A percentile compares a stretch with the other conserved stretches of the same genome.
Conservation (phyloP, 2,888 invertebrate genomes). For the Hyposoter didymator region DNA sequence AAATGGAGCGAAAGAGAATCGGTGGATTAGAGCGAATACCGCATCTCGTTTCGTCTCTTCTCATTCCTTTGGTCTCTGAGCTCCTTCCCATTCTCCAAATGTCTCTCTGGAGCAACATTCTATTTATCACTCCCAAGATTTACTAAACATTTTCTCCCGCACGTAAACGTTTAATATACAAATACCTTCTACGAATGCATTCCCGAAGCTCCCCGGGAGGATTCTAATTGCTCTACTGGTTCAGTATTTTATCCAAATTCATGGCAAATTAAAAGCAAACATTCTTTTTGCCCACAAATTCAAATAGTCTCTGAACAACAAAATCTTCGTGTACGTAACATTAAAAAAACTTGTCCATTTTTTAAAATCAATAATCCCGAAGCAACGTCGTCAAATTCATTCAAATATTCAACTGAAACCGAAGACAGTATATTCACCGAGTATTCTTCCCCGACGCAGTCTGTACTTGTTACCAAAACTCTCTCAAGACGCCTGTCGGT, state of each 20-base stretch:
- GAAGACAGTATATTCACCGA: slow-evolving; percentile 26
- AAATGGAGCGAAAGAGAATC: not conserved
- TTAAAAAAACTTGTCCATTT: not conserved
- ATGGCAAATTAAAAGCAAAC: not conserved
- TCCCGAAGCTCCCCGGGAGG: slow-evolving; percentile 22
- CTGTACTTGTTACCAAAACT: slow-evolving; percentile 29
- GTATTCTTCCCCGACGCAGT: slow-evolving; percentile 41
- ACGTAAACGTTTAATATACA: slow-evolving; percentile 47
- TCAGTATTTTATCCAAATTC: slow-evolving; percentile 9
- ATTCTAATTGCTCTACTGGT: slow-evolving; percentile 32
- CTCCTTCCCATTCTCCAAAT: slow-evolving; percentile 32
- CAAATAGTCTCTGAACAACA: not conserved
- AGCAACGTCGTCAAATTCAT: not conserved
- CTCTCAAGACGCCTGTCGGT: slow-evolving; percentile 36
- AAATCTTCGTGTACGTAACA: not conserved
- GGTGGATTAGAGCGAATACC: slow-evolving; percentile 44
- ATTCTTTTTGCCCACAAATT: not conserved
- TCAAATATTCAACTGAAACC: slow-evolving; percentile 15
- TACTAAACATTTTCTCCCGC: slow-evolving; percentile 29
- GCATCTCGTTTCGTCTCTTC: slow-evolving; percentile 37
- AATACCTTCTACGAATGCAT: slow-evolving; percentile 22
- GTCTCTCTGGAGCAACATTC: slow-evolving; percentile 58
- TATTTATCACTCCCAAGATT: slow-evolving; percentile 48
- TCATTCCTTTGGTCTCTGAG: slow-evolving; percentile 6
- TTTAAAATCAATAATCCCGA: not conserved